Percentiles rank a stretch among this genome's conserved stretches.
Conservation (phyloP, 2,113 vertebrate genomes). For the Centrocercus urophasianus region DNA sequence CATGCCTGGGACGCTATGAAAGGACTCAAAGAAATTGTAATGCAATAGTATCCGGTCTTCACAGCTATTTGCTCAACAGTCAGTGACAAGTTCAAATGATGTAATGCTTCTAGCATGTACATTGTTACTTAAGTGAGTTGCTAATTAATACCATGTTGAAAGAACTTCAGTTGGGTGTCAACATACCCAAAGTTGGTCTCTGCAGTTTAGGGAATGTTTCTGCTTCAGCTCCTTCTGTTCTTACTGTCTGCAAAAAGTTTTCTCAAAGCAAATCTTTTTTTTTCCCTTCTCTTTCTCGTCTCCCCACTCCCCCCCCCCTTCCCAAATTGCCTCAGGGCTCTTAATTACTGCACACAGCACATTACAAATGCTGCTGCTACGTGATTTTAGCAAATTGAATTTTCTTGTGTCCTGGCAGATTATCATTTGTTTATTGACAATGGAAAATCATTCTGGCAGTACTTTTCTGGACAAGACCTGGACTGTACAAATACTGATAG, state of each 20-base stretch:
- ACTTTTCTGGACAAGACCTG: not conserved
- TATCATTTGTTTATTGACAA: not conserved
- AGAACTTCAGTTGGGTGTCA: conserved; percentile 18
- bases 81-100: conserved; percentile 43
- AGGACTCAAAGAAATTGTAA: conserved; percentile 14
- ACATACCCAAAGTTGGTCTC: not conserved
- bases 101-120: conserved; percentile 18
- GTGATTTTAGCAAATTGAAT: not conserved
- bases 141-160: conserved; percentile 43
- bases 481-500: not conserved
- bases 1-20: not conserved
- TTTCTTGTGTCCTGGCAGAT: not conserved
- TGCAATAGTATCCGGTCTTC: not conserved
- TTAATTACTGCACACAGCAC: not conserved
- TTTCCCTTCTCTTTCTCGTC: not conserved
- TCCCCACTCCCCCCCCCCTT: too few species aligned
- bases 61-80: conserved; percentile 25
- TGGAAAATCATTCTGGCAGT: not conserved
- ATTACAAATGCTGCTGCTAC: not conserved
- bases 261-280: not conserved
- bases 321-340: not conserved
- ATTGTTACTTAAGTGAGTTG: conserved; percentile 47
- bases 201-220: conserved; percentile 2
- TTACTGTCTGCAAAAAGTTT: not conserved
- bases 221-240: not conserved